Percentiles rank a stretch among this genome's conserved stretches.
phyloP scores from a whole-genome alignment of 2,113 vertebrate species.

The Corythaixoides concolor region DNA sequence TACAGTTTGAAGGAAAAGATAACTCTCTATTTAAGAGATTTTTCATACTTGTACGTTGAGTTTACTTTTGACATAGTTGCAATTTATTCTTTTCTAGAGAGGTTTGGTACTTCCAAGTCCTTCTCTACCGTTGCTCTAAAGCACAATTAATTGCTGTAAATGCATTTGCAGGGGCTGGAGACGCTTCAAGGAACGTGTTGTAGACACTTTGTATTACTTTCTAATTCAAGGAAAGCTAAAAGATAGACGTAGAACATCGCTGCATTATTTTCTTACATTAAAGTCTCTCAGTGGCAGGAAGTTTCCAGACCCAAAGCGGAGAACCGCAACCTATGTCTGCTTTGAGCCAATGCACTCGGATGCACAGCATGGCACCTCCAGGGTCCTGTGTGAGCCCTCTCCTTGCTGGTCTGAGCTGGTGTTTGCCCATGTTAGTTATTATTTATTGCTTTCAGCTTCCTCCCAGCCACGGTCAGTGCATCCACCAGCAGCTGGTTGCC shows the following conservation, averaged over 20 bases:
- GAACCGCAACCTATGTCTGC: not conserved
- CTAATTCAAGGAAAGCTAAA: not conserved
- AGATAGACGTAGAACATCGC: not conserved
- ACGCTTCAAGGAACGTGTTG: not conserved
- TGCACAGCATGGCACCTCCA: accelerated
- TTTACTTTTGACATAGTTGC: not conserved
- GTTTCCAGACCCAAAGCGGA: not conserved
- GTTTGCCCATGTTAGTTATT: not conserved
- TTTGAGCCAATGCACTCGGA: not conserved
- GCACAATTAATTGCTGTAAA: not conserved
- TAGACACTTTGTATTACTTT: not conserved
- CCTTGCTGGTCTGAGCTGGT: not conserved
- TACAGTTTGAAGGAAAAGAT: not conserved
- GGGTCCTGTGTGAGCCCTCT: not conserved
- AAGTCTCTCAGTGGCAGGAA: not conserved
- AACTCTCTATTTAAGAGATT: not conserved
- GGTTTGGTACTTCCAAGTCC: not conserved
- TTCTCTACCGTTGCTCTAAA: not conserved
- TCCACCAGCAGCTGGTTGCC: not conserved
- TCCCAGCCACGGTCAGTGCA: not conserved
- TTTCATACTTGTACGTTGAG: not conserved
- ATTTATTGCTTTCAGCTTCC: not conserved
- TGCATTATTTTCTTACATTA: not conserved
- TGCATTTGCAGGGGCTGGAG: not conserved
- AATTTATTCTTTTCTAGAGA: not conserved